Evolutionary conservation across 2,888 invertebrate genomes (phyloP).

Genomic region (Cyclophora punctaria): DNA sequence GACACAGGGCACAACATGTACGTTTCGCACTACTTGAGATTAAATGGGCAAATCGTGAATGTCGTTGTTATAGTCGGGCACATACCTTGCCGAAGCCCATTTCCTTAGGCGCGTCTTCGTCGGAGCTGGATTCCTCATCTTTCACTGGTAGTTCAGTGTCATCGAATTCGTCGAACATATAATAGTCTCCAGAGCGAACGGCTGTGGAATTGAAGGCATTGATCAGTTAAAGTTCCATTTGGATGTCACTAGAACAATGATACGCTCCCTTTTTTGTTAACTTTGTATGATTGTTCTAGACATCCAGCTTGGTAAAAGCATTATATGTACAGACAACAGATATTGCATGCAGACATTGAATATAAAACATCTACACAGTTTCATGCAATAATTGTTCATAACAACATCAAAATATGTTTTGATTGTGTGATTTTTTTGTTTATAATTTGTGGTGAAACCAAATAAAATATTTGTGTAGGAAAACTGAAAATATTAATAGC

Average conservation of each 20-base stretch:
- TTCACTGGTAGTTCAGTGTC: constrained; percentile 84
- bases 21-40: constrained; percentile 8
- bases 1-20: constrained; percentile 12
- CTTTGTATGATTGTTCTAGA: background rate
- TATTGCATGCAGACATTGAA: background rate
- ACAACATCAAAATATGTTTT: no score
- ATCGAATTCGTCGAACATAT: constrained; percentile 97
- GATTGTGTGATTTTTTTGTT: no score
- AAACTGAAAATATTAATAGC: no score
- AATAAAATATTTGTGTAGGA: no score
- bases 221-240: no score
- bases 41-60: background rate
- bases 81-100: constrained; percentile 75
- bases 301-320: background rate
- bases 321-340: no score
- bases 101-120: constrained; percentile 66
- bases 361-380: no score
- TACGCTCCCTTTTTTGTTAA: no score
- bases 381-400: no score
- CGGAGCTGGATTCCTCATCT: constrained; percentile 74
- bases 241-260: no score
- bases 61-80: constrained; percentile 3
- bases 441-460: no score
- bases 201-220: constrained; percentile 75
- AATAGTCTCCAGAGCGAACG: constrained; percentile 98